A percentile compares a stretch with the other conserved stretches of the same genome.
Conservation (phyloP, 2,797 vertebrate genomes). For the Melanotaenia pygmaea region DNA sequence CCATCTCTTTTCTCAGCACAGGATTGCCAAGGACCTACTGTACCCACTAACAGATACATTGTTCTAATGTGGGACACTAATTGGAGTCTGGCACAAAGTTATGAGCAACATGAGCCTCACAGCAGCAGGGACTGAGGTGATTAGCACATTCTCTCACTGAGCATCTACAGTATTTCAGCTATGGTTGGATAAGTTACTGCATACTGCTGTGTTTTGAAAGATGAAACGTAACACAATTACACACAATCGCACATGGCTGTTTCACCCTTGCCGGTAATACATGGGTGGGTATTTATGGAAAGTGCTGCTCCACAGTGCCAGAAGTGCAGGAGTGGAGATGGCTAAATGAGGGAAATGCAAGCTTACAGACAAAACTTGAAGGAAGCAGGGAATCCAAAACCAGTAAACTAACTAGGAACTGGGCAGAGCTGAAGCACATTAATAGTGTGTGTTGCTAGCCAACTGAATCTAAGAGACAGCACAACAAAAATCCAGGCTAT, state of each 20-base stretch:
- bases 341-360: no score
- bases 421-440: no score
- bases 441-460: no score
- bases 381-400: no score
- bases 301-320: conserved; percentile 4
- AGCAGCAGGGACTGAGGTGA: conserved; percentile 8
- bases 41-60: conserved; percentile 56
- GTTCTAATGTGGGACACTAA: conserved; percentile 66
- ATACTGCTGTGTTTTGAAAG: conserved; percentile 21
- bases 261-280: conserved; percentile 10
- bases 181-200: conserved; percentile 24
- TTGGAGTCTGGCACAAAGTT: conserved; percentile 57
- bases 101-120: background rate
- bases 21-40: conserved; percentile 44
- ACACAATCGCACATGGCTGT: conserved; percentile 7
- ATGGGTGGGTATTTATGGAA: conserved; percentile 51
- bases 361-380: no score
- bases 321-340: no score
- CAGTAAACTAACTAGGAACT: no score
- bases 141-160: conserved; percentile 45
- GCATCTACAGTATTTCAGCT: conserved; percentile 37
- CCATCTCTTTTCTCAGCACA: conserved; percentile 36
- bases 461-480: no score
- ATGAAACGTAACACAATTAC: conserved; percentile 18
- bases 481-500: no score